Conservation (phyloP, 2,797 vertebrate genomes). For the Aphelocoma californica region DNA sequence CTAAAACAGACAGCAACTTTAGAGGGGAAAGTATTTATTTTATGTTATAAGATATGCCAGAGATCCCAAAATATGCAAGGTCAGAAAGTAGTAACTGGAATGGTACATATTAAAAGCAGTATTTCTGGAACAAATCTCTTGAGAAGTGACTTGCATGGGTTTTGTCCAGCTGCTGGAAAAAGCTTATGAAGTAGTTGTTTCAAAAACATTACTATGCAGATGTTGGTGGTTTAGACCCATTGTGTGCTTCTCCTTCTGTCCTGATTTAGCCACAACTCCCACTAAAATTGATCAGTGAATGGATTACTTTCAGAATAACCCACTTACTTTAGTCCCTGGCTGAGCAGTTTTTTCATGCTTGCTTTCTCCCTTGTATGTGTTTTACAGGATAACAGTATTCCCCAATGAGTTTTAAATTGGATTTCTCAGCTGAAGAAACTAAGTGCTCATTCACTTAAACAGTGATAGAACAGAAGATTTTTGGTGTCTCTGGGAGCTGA, state of each 20-base stretch:
- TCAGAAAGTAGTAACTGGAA: slow-evolving; percentile 37
- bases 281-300: background rate
- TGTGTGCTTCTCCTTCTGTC: background rate
- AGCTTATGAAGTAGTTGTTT: background rate
- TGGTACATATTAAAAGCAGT: background rate
- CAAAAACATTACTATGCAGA: background rate
- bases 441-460: background rate
- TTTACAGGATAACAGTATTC: background rate
- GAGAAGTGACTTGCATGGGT: background rate
- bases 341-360: background rate
- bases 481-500: background rate
- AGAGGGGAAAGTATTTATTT: slow-evolving; percentile 35
- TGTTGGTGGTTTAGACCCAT: background rate
- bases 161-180: slow-evolving; percentile 10
- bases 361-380: background rate
- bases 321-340: background rate
- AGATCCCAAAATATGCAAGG: background rate
- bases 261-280: background rate
- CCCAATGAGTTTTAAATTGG: background rate
- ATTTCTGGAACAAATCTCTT: background rate
- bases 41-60: slow-evolving; percentile 26
- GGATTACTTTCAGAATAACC: background rate
- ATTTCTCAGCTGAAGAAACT: background rate
- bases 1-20: slow-evolving; percentile 28
- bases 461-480: background rate